Conservation (phyloP, 2,888 invertebrate genomes). For the Lissocephala sabroskyi region DNA sequence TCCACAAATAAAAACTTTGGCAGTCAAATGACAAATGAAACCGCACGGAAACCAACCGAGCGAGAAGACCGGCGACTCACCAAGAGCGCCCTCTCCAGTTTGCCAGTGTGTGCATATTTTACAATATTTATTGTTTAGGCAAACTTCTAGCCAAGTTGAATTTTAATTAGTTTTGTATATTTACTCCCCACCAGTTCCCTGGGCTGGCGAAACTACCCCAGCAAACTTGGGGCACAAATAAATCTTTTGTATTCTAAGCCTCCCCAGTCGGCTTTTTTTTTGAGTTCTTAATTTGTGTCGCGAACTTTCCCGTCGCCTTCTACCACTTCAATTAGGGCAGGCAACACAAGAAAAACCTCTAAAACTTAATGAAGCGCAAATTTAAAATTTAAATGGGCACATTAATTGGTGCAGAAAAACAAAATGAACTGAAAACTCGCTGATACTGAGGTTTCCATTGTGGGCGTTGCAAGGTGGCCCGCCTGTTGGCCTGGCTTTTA, state of each 20-base stretch:
- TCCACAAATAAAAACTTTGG: slow-evolving; percentile 50
- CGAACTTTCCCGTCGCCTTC: slow-evolving; percentile 29
- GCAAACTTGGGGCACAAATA: slow-evolving; percentile 45
- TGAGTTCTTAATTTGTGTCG: slow-evolving; percentile 30
- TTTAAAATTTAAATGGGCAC: too few relatives aligned
- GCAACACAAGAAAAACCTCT: too few relatives aligned
- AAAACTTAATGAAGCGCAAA: too few relatives aligned
- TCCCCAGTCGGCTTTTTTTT: background rate
- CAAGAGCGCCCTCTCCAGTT: too few relatives aligned
- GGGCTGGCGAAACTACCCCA: too few relatives aligned
- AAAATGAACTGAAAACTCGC: too few relatives aligned
- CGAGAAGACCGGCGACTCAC: background rate
- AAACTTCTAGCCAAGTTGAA: slow-evolving; percentile 59
- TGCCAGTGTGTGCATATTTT: slow-evolving; percentile 47
- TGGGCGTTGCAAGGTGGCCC: too few relatives aligned
- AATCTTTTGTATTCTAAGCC: slow-evolving; percentile 33
- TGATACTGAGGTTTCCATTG: too few relatives aligned
- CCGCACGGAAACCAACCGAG: slow-evolving; percentile 35
- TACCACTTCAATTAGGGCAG: background rate
- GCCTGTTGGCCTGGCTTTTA: too few relatives aligned
- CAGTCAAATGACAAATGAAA: slow-evolving; percentile 62
- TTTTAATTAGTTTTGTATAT: slow-evolving; percentile 62
- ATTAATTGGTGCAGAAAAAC: too few relatives aligned
- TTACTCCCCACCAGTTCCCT: slow-evolving; percentile 16
- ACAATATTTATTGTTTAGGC: slow-evolving; percentile 63